Conservation (phyloP, 92 coral and sea anemone genomes). For the Metridium senile region DNA sequence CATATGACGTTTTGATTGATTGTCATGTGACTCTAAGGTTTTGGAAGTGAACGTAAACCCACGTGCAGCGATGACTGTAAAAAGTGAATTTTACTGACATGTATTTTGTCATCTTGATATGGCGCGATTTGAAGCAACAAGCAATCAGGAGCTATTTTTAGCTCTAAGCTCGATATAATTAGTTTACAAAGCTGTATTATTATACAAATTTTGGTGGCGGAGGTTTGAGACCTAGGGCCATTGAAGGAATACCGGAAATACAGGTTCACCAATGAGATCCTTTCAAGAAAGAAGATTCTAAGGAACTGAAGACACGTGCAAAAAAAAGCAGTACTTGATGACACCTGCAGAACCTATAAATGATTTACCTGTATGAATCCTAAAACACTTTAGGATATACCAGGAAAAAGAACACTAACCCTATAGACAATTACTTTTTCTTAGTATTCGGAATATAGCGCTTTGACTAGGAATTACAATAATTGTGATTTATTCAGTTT, state of each 20-base stretch:
- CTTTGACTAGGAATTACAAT: constrained; percentile 13
- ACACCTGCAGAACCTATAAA: constrained; percentile 69
- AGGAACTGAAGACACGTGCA: constrained; percentile 61
- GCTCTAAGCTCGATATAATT: constrained; percentile 86
- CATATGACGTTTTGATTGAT: constrained; percentile 99
- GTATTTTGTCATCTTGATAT: constrained; percentile 2
- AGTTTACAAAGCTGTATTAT: constrained; percentile 86
- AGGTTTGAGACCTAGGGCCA: constrained; percentile 53
- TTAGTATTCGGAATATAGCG: background rate
- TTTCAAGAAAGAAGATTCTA: constrained; percentile 29
- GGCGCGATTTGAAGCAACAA: constrained; percentile 14
- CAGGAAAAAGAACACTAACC: constrained; percentile 12
- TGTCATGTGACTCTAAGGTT: constrained; percentile 79
- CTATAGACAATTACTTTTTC: constrained; percentile 2
- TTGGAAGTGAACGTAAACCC: constrained; percentile 54
- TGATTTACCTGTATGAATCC: constrained; percentile 14
- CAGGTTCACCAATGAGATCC: constrained; percentile 52
- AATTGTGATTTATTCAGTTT: constrained; percentile 23
- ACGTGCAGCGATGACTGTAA: constrained; percentile 61
- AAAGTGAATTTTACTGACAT: constrained; percentile 21
- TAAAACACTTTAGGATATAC: constrained; percentile 4
- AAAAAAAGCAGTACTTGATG: constrained; percentile 39
- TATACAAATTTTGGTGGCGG: constrained; percentile 51
- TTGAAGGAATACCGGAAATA: constrained; percentile 62
- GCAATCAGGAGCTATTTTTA: constrained; percentile 43